These are phyloP conservation scores for Vandiemenella viatica DNA, from an alignment of 2,888 invertebrate species.

Conservation along the genomic window DNA sequence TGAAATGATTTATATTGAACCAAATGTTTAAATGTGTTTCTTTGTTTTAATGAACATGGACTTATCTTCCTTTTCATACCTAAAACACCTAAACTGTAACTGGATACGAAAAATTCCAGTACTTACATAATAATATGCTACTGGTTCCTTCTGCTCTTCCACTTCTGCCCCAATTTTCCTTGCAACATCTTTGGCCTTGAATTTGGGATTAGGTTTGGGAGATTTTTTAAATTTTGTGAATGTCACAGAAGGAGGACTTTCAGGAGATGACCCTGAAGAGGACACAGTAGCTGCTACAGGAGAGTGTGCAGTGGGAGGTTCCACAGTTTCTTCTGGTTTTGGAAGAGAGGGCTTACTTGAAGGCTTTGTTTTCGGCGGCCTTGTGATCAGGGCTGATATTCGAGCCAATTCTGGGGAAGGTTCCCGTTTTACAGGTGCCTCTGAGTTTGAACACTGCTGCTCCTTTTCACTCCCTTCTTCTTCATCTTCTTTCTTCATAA, in stretches of 20 bases:
- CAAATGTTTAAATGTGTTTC: too few relatives aligned
- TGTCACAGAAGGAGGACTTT: neutral
- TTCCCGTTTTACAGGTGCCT: slow-evolving; percentile 41
- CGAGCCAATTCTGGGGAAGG: slow-evolving; percentile 68
- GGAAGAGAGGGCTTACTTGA: slow-evolving; percentile 19
- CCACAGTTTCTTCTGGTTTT: slow-evolving; percentile 7
- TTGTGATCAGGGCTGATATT: slow-evolving; percentile 67
- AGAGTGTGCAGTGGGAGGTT: slow-evolving; percentile 11
- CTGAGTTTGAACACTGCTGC: slow-evolving; percentile 24
- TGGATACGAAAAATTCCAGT: slow-evolving; percentile 6
- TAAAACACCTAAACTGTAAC: neutral
- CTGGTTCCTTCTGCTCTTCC: slow-evolving; percentile 12
- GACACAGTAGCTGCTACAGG: slow-evolving; percentile 3
- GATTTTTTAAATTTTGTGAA: slow-evolving; percentile 25
- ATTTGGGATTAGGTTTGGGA: slow-evolving; percentile 27
- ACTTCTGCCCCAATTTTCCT: slow-evolving; percentile 19
- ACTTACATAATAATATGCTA: slow-evolving; percentile 21
- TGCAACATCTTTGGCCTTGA: slow-evolving; percentile 25
- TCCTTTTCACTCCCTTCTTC: slow-evolving; percentile 25
- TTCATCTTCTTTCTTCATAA: slow-evolving; percentile 36
- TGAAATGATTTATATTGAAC: too few relatives aligned
- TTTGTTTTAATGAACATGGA: neutral
- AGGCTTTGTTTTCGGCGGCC: slow-evolving; percentile 60
- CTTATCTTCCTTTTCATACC: neutral
- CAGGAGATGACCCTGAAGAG: neutral